A percentile compares a stretch with the other conserved stretches of the same genome.
These are phyloP conservation scores for Oreochromis mossambicus DNA, from an alignment of 2,797 vertebrate species.

Conservation along the genomic window DNA sequence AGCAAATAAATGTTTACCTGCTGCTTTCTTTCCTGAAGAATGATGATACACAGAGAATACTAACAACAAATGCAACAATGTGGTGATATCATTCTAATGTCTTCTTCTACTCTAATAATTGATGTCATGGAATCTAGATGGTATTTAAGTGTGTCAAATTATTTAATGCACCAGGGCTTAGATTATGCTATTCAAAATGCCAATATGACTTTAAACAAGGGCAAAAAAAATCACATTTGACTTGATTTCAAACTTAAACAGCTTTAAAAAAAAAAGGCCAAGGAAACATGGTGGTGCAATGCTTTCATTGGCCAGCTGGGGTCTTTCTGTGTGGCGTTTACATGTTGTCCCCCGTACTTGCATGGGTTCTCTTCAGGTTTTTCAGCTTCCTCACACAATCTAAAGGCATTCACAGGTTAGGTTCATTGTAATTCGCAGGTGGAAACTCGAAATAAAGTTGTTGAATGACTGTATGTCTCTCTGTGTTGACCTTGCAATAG, in stretches of 20 bases:
- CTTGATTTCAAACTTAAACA: neutral
- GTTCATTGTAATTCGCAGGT: neutral
- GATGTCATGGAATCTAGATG: neutral
- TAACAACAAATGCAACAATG: neutral
- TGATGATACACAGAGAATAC: neutral
- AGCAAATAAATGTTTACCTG: constrained; percentile 13
- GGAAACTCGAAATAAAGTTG: neutral
- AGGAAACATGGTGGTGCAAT: too few species aligned
- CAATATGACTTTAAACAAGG: neutral
- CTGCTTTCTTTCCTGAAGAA: neutral
- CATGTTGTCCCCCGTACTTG: too few species aligned
- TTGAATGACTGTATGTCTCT: neutral
- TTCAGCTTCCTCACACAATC: too few species aligned
- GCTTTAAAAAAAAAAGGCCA: neutral
- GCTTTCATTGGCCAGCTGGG: too few species aligned
- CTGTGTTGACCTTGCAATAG: neutral
- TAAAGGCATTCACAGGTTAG: too few species aligned
- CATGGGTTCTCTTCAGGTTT: too few species aligned
- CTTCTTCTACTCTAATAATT: neutral
- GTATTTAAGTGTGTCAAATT: neutral
- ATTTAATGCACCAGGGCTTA: neutral
- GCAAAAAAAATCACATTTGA: neutral
- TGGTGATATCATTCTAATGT: neutral
- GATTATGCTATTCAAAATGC: neutral
- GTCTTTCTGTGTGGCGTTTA: too few species aligned